Conservation (phyloP, 2,888 invertebrate species). For the Iphiclides podalirius region DNA sequence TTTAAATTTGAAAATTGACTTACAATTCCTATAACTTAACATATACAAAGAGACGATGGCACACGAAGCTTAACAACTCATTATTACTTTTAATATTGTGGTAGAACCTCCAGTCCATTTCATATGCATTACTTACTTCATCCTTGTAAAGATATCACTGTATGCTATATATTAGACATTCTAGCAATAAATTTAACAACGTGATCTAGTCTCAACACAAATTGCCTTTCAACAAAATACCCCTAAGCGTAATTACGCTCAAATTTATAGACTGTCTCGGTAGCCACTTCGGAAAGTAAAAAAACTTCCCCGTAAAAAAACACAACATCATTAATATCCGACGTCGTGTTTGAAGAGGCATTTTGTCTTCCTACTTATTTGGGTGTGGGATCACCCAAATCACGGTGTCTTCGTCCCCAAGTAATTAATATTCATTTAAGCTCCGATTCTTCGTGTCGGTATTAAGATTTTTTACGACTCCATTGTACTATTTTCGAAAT, state of each 20-base stretch:
- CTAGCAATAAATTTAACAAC: slow-evolving; percentile 58
- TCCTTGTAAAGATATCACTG: too few relatives aligned
- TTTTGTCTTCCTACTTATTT: slow-evolving; percentile 31
- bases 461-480: slow-evolving; percentile 45
- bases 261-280: slow-evolving; percentile 67
- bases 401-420: slow-evolving; percentile 52
- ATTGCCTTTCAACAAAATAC: slow-evolving; percentile 73
- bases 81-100: too few relatives aligned
- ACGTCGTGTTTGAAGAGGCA: slow-evolving; percentile 53
- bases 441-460: slow-evolving; percentile 56
- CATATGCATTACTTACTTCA: too few relatives aligned
- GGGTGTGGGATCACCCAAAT: slow-evolving; percentile 37
- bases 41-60: too few relatives aligned
- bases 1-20: too few relatives aligned
- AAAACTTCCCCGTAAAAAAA: slow-evolving; percentile 35
- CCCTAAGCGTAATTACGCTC: slow-evolving; percentile 63
- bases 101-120: too few relatives aligned
- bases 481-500: slow-evolving; percentile 59
- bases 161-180: slow-evolving; percentile 37
- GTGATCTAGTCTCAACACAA: slow-evolving; percentile 52
- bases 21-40: too few relatives aligned
- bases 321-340: slow-evolving; percentile 54
- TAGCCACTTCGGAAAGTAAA: slow-evolving; percentile 30
- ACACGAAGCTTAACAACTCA: too few relatives aligned
- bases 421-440: slow-evolving; percentile 49